These are phyloP conservation scores for Aramus guarauna DNA, from an alignment of 2,113 vertebrate genomes.

Conservation along the genomic window DNA sequence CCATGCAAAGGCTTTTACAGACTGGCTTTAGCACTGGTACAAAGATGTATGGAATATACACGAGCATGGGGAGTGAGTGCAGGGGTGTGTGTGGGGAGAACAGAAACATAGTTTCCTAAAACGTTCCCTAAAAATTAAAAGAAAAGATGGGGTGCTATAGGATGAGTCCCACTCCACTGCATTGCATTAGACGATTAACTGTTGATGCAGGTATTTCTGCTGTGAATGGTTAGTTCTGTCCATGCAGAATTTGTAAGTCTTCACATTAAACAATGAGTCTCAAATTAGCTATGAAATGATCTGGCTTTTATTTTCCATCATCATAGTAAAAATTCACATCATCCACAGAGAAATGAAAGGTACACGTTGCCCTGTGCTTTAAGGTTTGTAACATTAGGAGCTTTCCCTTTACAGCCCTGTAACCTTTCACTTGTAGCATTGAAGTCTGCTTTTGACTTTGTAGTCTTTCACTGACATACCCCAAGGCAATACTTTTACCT, in stretches of 20 bases:
- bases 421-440: background rate
- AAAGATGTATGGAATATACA: background rate
- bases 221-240: background rate
- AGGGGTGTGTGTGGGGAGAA: background rate
- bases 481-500: background rate
- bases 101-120: background rate
- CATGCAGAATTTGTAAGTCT: background rate
- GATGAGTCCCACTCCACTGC: background rate
- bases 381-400: background rate
- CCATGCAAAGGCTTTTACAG: background rate
- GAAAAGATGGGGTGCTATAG: background rate
- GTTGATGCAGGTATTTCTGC: background rate
- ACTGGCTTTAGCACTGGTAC: background rate
- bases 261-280: background rate
- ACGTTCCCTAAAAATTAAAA: background rate
- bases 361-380: background rate
- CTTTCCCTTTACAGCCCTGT: background rate
- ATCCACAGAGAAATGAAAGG: background rate
- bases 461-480: background rate
- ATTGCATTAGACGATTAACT: background rate
- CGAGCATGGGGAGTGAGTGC: background rate
- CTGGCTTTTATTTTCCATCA: background rate
- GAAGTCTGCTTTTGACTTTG: background rate
- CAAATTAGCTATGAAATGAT: background rate
- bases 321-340: background rate